Conservation (phyloP, 2,797 vertebrate genomes). For the Setipinna tenuifilis region DNA sequence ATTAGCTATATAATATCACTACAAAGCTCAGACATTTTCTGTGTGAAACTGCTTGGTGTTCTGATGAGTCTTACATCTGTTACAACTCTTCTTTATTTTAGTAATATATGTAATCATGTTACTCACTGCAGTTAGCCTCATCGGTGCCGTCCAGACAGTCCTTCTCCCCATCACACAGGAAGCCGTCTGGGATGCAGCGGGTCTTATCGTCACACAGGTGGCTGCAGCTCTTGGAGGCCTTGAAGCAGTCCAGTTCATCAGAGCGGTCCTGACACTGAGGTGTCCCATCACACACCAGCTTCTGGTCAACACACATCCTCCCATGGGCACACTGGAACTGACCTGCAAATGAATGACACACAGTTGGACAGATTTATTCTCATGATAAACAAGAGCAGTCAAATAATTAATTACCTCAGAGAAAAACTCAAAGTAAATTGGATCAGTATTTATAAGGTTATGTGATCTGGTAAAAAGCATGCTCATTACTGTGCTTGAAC, state of each 20-base stretch:
- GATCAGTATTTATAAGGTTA: too few relatives aligned
- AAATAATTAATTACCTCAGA: conserved; percentile 73
- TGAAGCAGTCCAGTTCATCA: conserved; percentile 75
- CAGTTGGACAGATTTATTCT: conserved; percentile 62
- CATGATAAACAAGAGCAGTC: not conserved
- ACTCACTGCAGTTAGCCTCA: conserved; percentile 75
- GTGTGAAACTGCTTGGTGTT: too few relatives aligned
- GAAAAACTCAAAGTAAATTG: conserved; percentile 50
- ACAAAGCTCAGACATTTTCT: too few relatives aligned
- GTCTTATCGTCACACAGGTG: conserved; percentile 68
- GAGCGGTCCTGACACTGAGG: conserved; percentile 75
- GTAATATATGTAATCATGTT: not conserved
- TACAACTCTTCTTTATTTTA: too few relatives aligned
- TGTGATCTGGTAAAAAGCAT: too few relatives aligned
- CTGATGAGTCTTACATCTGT: too few relatives aligned
- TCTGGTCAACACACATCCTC: conserved; percentile 58
- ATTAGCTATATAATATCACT: too few relatives aligned
- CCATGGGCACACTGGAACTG: conserved; percentile 70
- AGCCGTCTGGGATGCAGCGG: conserved; percentile 72
- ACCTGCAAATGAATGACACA: conserved; percentile 53
- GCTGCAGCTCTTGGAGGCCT: conserved; percentile 63
- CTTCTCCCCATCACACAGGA: conserved; percentile 72
- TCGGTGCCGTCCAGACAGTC: conserved; percentile 76
- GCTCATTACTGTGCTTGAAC: too few relatives aligned
- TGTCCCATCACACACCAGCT: conserved; percentile 71